Percentiles rank a stretch among this genome's conserved stretches.
Conservation (phyloP, 2,888 invertebrate species). For the Clepsis dumicolana region DNA sequence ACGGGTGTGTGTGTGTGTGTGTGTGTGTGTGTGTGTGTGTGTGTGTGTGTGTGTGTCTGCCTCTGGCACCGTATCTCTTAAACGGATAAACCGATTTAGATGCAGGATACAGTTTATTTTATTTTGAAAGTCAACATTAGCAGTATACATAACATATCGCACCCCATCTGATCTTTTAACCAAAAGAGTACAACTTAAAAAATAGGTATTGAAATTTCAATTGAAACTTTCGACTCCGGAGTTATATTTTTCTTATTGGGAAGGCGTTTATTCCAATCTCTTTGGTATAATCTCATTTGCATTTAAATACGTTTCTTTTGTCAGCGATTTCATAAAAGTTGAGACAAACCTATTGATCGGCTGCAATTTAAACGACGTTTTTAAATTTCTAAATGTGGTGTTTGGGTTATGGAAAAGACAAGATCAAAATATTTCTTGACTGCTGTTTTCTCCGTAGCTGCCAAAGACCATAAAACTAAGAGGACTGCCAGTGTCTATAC, state of each 20-base stretch:
- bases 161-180: not conserved
- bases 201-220: constrained; percentile 29
- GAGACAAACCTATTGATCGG: constrained; percentile 32
- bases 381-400: constrained; percentile 3
- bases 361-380: constrained; percentile 12
- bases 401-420: not conserved
- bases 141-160: no score
- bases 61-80: no score
- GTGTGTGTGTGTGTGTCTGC: no score
- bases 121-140: no score
- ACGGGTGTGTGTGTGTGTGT: no score
- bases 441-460: no score
- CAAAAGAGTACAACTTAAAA: not conserved
- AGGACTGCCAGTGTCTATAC: no score
- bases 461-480: no score
- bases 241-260: constrained; percentile 38
- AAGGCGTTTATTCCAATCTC: constrained; percentile 37
- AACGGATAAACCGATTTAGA: no score
- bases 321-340: constrained; percentile 40
- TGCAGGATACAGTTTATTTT: no score
- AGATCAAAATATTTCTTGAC: not conserved
- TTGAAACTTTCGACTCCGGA: constrained; percentile 19
- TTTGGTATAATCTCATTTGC: constrained; percentile 38
- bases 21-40: no score
- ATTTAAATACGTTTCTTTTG: constrained; percentile 41